A percentile compares a stretch with the other conserved stretches of the same genome.
These are phyloP conservation scores for Odontamblyopus rebecca DNA, from an alignment of 2,797 vertebrate species.

Conservation along the genomic window DNA sequence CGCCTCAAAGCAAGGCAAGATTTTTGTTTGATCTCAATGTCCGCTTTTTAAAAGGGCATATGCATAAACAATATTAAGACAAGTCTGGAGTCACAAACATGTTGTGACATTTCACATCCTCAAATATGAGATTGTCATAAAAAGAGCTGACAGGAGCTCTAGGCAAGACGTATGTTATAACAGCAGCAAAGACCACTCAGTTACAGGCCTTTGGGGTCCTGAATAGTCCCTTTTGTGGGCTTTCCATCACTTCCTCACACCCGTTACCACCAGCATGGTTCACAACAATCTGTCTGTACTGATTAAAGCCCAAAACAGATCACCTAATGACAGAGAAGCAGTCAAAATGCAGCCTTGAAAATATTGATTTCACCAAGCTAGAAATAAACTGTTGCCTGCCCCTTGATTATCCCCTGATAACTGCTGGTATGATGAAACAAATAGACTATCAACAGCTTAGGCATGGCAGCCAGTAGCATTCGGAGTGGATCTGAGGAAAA, in stretches of 20 bases:
- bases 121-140: slow-evolving; percentile 64
- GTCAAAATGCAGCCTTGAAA: slow-evolving; percentile 39
- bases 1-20: background rate
- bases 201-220: slow-evolving; percentile 48
- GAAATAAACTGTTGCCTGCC: slow-evolving; percentile 22
- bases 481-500: slow-evolving; percentile 42
- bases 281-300: slow-evolving; percentile 53
- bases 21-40: slow-evolving; percentile 12
- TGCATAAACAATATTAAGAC: background rate
- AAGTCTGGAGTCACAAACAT: slow-evolving; percentile 50
- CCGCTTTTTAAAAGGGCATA: slow-evolving; percentile 18
- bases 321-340: slow-evolving; percentile 43
- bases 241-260: slow-evolving; percentile 56
- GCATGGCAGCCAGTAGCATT: slow-evolving; percentile 29
- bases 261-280: slow-evolving; percentile 44
- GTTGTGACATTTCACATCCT: slow-evolving; percentile 74
- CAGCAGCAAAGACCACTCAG: slow-evolving; percentile 50
- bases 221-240: slow-evolving; percentile 47
- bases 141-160: slow-evolving; percentile 69
- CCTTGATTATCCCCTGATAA: slow-evolving; percentile 45
- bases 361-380: slow-evolving; percentile 26
- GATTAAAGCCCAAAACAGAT: slow-evolving; percentile 49
- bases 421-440: slow-evolving; percentile 36
- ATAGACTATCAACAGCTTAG: slow-evolving; percentile 45
- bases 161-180: slow-evolving; percentile 60